Evolutionary conservation across 1,140 invertebrate genomes (phyloP).

Genomic region (Sipha flava): DNA sequence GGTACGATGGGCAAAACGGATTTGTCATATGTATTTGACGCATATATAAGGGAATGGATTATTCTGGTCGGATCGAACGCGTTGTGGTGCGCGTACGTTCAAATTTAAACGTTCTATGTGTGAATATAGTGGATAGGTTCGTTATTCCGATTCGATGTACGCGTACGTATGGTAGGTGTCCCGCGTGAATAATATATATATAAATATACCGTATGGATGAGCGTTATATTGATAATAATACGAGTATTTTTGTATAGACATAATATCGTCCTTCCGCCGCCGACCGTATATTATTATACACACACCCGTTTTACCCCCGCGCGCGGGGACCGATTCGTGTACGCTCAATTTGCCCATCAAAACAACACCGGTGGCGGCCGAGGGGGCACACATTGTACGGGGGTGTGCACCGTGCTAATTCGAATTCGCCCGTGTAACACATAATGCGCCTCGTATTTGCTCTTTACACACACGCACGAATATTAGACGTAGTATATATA

Average conservation of each 20-base stretch:
- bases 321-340: neutral
- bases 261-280: neutral
- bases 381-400: neutral
- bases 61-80: neutral
- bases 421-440: neutral
- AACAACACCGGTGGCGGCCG: neutral
- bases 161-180: no score
- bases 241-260: no score
- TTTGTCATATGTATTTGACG: slow-evolving; percentile 7
- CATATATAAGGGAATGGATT: neutral
- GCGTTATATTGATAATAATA: no score
- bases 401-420: slow-evolving; percentile 24
- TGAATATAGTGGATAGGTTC: no score
- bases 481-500: neutral
- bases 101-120: neutral
- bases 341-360: slow-evolving; percentile 25
- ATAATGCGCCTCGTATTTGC: slow-evolving; percentile 6
- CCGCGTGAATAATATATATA: no score
- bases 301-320: neutral
- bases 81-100: neutral
- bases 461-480: neutral
- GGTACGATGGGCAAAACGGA: slow-evolving; percentile 26
- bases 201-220: neutral
- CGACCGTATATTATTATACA: neutral
- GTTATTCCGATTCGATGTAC: no score